Conservation (phyloP, 2,113 vertebrate genomes). For the Trogon melanurus region DNA sequence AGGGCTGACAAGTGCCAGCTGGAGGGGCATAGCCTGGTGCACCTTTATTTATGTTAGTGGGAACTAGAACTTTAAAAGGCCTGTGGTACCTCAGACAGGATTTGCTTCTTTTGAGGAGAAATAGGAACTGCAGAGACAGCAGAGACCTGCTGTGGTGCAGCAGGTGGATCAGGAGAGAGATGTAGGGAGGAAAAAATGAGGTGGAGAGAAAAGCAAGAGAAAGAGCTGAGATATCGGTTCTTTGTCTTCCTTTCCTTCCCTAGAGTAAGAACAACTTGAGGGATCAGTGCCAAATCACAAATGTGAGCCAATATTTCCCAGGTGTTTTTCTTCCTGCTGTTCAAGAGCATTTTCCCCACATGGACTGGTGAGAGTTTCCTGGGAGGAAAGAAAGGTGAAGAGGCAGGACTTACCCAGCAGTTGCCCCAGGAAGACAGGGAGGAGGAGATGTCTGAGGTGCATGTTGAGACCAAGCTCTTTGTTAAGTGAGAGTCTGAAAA, state of each 20-base stretch:
- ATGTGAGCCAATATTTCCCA: rapidly evolving
- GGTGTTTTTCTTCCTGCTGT: rapidly evolving
- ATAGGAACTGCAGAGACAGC: too few relatives aligned
- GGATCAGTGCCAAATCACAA: rapidly evolving
- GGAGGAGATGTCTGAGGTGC: rapidly evolving
- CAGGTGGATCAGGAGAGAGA: too few relatives aligned
- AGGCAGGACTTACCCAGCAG: background rate
- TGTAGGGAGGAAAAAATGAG: rapidly evolving
- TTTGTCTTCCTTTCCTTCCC: background rate
- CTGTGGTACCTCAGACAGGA: rapidly evolving
- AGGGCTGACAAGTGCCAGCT: too few relatives aligned
- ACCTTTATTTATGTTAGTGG: too few relatives aligned
- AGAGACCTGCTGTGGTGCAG: background rate
- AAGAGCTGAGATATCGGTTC: rapidly evolving
- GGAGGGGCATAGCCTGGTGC: too few relatives aligned
- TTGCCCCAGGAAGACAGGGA: background rate
- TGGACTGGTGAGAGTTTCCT: rapidly evolving
- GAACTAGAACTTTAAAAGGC: too few relatives aligned
- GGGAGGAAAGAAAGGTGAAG: background rate
- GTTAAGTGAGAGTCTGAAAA: background rate
- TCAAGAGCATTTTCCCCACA: rapidly evolving
- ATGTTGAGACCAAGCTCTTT: background rate
- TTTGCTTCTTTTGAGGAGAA: rapidly evolving
- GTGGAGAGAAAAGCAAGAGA: rapidly evolving
- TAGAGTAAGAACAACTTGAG: rapidly evolving